phyloP scores from a whole-genome alignment of 1,140 invertebrate genomes.

The Prorops nasuta region DNA sequence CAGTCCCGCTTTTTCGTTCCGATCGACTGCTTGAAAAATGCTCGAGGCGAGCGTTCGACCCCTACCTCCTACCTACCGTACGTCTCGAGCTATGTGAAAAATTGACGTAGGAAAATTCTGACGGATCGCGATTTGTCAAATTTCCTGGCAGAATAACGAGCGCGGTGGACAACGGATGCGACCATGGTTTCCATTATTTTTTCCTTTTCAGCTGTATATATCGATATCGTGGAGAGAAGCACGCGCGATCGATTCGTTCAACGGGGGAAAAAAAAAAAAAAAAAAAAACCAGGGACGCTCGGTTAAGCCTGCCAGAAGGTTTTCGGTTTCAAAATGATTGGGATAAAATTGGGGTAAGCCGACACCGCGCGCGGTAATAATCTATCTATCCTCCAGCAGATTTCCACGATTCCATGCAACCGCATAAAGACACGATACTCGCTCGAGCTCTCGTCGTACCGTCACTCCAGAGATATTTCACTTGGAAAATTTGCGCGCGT shows the following conservation, averaged over 20 bases:
- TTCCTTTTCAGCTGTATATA: constrained; percentile 32
- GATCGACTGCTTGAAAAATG: constrained; percentile 51
- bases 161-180: constrained; percentile 16
- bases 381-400: constrained; percentile 24
- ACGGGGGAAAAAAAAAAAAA: constrained; percentile 11
- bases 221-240: constrained; percentile 39
- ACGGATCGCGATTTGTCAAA: constrained; percentile 48
- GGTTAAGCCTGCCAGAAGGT: constrained; percentile 33
- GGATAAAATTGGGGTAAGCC: constrained; percentile 55
- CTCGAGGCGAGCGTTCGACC: constrained; percentile 19
- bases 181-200: constrained; percentile 1
- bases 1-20: constrained; percentile 34
- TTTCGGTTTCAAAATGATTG: constrained; percentile 55
- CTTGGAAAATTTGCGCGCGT: no score
- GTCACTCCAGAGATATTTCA: no score
- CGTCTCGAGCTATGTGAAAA: constrained; percentile 38
- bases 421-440: no score
- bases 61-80: not conserved
- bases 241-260: constrained; percentile 11
- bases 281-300: constrained; percentile 11
- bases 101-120: constrained; percentile 48
- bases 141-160: no score
- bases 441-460: no score
- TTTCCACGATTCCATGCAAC: no score
- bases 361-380: constrained; percentile 41